Percentiles rank a stretch among this genome's conserved stretches.
Evolutionary conservation across 2,797 vertebrate genomes (phyloP).

Genomic region (Masticophis lateralis): DNA sequence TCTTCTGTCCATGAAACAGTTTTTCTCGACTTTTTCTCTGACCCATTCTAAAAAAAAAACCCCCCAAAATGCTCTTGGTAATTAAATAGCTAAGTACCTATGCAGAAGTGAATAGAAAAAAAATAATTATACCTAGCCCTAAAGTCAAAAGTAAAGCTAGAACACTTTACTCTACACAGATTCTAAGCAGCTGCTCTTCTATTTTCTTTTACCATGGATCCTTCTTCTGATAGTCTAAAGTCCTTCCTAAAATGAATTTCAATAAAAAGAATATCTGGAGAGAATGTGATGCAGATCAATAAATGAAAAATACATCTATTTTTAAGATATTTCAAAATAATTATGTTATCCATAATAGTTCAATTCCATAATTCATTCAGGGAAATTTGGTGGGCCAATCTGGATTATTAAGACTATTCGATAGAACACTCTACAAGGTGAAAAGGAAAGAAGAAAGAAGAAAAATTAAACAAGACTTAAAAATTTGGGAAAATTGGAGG

Average conservation of each 20-base stretch:
- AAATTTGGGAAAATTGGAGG: too few species aligned
- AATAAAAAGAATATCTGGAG: background rate
- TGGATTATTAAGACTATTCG: too few species aligned
- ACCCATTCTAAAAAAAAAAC: background rate
- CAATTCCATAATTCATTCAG: background rate
- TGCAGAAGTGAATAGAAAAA: background rate
- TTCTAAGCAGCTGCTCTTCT: background rate
- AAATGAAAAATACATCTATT: background rate
- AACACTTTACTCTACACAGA: background rate
- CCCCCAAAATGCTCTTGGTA: background rate
- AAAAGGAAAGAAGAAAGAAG: too few species aligned
- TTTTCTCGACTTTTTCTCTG: background rate
- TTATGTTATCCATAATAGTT: too few species aligned
- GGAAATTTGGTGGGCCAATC: too few species aligned
- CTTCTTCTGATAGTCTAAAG: background rate
- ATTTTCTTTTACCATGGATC: background rate
- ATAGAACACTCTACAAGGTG: too few species aligned
- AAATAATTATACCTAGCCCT: background rate
- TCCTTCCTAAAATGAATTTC: background rate
- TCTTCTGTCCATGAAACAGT: background rate
- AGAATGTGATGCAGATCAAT: background rate
- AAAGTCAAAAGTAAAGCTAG: background rate
- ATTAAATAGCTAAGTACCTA: background rate
- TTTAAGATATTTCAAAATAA: too few species aligned
- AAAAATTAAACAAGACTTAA: too few species aligned